Base-by-base conservation (phyloP, 2,113 vertebrate genomes). In the Callipepla squamata region DNA sequence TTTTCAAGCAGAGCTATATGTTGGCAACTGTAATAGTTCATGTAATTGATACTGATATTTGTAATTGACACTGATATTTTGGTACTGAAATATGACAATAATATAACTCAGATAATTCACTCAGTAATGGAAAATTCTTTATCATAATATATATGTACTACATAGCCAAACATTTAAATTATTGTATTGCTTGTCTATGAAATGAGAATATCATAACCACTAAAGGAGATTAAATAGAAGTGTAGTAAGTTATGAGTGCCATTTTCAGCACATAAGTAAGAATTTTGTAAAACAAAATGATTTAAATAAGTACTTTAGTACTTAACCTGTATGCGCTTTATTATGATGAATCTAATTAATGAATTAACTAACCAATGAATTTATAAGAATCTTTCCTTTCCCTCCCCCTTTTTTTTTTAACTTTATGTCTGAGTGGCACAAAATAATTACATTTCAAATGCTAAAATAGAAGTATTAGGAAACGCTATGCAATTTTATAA, bases 111-210 rank as follows among this genome's bases (percentile, higher is more conserved):
- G 28, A 22, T 16, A 67, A 34, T 13, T 14, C 11, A 70, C 48
- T 42, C 26, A 26, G 11, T 14, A 22, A 48, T 19, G n/a, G 48
- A 40, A 79, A 72, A 67, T 9, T n/a, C 59, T 17, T 15, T 36
- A 36, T 36, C 36, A 36, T 36, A 36, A 36, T 36, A 36, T 36
- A 36, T 36, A 36, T 36, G 79, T 1, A 40, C 7, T 48, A 4
- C 13, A 6, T 20, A 48, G 50, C 1, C 15, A 38, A 19, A 61
- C 17, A 13, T 42, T n/a, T 30, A 76, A 55, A 3, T 1, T 19
- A 62, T 72, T 4, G 38, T 0, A 32, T 7, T 57, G 12, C 23
- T 5, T n/a, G 5, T 1, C 2, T 53, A 3, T 22, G 45, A 48
- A 7, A 47, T n/a, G 13, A 73, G 16, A 63, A 38, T 22, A 45